Evolutionary conservation across 1,140 invertebrate genomes (phyloP).

Genomic region (Drosophila micromelanica): DNA sequence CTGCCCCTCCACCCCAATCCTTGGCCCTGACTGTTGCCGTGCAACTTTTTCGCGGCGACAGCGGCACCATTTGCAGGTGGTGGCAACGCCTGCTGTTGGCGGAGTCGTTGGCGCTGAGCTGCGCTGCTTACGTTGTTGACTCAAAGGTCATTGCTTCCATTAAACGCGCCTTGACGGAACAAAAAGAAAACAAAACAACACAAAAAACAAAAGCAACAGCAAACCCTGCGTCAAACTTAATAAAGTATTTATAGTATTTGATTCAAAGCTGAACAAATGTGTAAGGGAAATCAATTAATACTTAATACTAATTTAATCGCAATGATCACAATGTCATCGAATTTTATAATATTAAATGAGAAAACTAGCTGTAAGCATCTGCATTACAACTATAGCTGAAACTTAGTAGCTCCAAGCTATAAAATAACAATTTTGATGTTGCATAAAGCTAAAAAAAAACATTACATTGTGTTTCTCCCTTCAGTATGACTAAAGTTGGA

Average conservation of each 20-base stretch:
- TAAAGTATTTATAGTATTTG: constrained; percentile 7
- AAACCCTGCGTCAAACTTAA: constrained; percentile 16
- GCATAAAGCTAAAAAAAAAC: no score
- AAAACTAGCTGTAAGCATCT: no score
- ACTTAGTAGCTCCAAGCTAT: no score
- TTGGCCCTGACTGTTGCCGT: constrained; percentile 39
- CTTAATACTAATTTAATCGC: background rate
- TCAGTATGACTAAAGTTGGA: constrained; percentile 2
- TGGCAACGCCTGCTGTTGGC: constrained; percentile 18
- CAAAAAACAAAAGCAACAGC: constrained; percentile 12
- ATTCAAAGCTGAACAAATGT: constrained; percentile 38
- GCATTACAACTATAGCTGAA: no score
- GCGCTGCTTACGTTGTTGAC: constrained; percentile 55
- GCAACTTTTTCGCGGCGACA: constrained; percentile 41
- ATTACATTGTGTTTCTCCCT: no score
- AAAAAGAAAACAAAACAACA: constrained; percentile 54
- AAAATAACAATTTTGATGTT: no score
- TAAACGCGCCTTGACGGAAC: constrained; percentile 75
- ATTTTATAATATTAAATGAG: no score
- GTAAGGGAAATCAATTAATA: constrained; percentile 22
- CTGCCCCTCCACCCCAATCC: background rate
- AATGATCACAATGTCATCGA: background rate
- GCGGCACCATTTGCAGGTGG: constrained; percentile 18
- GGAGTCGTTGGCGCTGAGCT: constrained; percentile 39
- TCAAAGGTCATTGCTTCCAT: constrained; percentile 81